phyloP scores from a whole-genome alignment of 2,797 vertebrate species.

The Enteromius afrohamiltoni region DNA sequence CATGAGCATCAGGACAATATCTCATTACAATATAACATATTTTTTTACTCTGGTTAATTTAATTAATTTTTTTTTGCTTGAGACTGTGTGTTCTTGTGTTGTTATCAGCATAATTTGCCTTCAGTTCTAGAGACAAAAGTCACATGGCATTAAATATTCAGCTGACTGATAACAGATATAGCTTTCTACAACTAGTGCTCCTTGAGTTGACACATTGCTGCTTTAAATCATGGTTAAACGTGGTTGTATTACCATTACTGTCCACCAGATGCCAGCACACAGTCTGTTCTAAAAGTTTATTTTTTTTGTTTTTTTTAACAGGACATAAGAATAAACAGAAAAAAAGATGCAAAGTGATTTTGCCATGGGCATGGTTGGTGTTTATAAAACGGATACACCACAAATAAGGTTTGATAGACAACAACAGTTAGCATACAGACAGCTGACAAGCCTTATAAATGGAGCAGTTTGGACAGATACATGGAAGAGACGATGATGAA shows the following conservation, averaged over 20 bases:
- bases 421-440: conserved; percentile 33
- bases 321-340: conserved; percentile 29
- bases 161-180: not conserved
- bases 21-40: no score
- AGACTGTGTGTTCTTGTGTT: not conserved
- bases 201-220: not conserved
- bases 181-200: not conserved
- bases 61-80: not conserved
- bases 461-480: conserved; percentile 40
- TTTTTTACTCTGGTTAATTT: no score
- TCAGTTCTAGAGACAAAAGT: not conserved
- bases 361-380: not conserved
- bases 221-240: not conserved
- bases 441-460: conserved; percentile 38
- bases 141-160: conserved; percentile 4
- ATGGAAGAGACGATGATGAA: conserved; percentile 45
- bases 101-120: not conserved
- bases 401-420: conserved; percentile 36
- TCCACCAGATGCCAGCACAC: conserved; percentile 73
- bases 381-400: conserved; percentile 12
- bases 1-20: not conserved
- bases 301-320: not conserved
- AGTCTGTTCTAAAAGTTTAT: conserved; percentile 27
- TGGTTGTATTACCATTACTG: conserved; percentile 56
- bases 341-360: conserved; percentile 31